A percentile compares a stretch with the other conserved stretches of the same genome.
These are phyloP conservation scores for Hirtodrosophila confusa DNA, from an alignment of 2,888 invertebrate species.

Conservation along the genomic window DNA sequence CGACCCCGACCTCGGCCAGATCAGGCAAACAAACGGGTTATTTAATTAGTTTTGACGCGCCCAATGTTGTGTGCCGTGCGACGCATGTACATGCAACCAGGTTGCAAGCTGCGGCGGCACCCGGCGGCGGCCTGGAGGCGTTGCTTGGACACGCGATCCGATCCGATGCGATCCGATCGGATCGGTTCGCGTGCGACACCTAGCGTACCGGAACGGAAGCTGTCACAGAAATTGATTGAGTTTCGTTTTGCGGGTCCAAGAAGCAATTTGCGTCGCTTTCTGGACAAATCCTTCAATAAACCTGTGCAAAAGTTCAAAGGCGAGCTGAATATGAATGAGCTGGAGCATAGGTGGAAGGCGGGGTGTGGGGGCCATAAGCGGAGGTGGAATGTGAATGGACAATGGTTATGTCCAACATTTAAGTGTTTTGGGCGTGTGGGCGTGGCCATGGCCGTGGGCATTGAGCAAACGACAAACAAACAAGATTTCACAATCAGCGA, in stretches of 20 bases:
- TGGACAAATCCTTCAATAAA: constrained; percentile 28
- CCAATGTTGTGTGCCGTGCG: constrained; percentile 32
- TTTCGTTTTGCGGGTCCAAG: constrained; percentile 28
- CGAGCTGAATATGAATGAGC: constrained; percentile 14
- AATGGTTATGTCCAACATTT: constrained; percentile 49
- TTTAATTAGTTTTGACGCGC: constrained; percentile 77
- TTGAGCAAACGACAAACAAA: constrained; percentile 54
- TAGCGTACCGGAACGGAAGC: constrained; percentile 44
- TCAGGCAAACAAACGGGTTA: constrained; percentile 61
- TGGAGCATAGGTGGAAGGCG: neutral
- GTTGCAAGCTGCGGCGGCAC: constrained; percentile 1
- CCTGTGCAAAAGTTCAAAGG: constrained; percentile 34
- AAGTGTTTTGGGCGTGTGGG: constrained; percentile 33
- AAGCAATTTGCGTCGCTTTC: constrained; percentile 51
- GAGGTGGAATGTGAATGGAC: constrained; percentile 32
- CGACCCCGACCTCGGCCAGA: constrained; percentile 5
- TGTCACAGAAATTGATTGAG: constrained; percentile 46
- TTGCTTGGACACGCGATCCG: constrained; percentile 51
- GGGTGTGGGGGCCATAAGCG: neutral
- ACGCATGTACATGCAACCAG: constrained; percentile 14
- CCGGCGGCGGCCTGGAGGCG: constrained; percentile 15
- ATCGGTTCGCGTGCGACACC: constrained; percentile 14
- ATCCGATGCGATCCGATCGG: constrained; percentile 36
- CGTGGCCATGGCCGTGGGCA: constrained; percentile 26
- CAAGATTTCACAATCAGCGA: constrained; percentile 75